Percentiles rank a stretch among this genome's conserved stretches.
phyloP scores from a whole-genome alignment of 2,888 invertebrate genomes.

The Tetragnatha montana region DNA sequence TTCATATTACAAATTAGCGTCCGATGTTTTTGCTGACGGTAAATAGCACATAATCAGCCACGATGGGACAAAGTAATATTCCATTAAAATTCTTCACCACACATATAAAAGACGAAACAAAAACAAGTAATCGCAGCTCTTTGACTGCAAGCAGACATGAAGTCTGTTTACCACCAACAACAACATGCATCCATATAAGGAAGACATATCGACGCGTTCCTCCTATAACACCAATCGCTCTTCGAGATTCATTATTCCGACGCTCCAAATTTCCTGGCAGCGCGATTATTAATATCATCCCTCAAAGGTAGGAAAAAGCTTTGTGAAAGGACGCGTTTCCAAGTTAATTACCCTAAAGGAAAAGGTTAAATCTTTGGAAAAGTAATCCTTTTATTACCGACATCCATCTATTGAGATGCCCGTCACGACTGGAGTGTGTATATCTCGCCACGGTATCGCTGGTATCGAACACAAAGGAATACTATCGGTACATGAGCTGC shows the following conservation, averaged over 20 bases:
- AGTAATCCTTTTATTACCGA: slow-evolving; percentile 18
- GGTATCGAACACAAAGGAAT: slow-evolving; percentile 1
- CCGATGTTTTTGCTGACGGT: too few relatives aligned
- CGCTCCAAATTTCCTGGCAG: background rate
- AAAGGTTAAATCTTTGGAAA: slow-evolving; percentile 19
- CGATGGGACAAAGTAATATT: too few relatives aligned
- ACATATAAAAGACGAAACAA: too few relatives aligned
- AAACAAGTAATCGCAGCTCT: background rate
- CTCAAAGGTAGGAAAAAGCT: background rate
- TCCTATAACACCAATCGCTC: background rate
- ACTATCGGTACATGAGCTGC: background rate
- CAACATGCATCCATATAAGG: background rate
- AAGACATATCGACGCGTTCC: background rate
- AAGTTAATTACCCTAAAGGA: background rate
- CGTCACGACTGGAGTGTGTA: slow-evolving; percentile 38
- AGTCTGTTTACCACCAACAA: background rate
- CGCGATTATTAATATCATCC: background rate
- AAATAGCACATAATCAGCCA: too few relatives aligned
- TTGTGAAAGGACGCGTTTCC: background rate
- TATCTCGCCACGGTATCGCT: slow-evolving; percentile 15
- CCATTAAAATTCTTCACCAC: too few relatives aligned
- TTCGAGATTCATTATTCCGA: background rate
- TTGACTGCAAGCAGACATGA: background rate
- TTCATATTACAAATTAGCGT: too few relatives aligned
- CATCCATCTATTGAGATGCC: slow-evolving; percentile 13